Percentiles rank a stretch among this genome's conserved stretches.
Evolutionary conservation across 2,113 vertebrate species (phyloP).

Genomic region (Struthio camelus): DNA sequence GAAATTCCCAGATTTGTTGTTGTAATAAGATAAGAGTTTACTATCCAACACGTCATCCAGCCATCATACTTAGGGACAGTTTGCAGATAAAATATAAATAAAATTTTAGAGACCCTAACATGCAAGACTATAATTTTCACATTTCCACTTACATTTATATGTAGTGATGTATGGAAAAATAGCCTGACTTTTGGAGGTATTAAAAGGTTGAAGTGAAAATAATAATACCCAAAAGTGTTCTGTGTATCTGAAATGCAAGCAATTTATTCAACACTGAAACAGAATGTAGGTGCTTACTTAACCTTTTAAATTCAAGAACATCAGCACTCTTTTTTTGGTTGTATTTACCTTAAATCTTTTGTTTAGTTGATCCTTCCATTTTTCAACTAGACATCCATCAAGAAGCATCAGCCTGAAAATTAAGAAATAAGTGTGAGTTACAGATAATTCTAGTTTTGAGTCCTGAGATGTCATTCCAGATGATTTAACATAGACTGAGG

Average conservation of each 20-base stretch:
- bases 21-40: background rate
- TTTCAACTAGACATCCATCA: conserved; percentile 84
- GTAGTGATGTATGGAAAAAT: background rate
- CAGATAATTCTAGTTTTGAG: background rate
- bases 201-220: background rate
- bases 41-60: background rate
- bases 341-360: conserved; percentile 81
- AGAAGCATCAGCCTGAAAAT: conserved; percentile 83
- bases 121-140: background rate
- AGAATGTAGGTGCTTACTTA: background rate
- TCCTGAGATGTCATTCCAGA: background rate
- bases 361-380: conserved; percentile 82
- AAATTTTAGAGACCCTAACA: background rate
- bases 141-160: background rate
- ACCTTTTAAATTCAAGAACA: background rate
- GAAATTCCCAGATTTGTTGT: background rate
- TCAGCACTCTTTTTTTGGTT: background rate
- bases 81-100: background rate
- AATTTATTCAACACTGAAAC: background rate
- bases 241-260: background rate
- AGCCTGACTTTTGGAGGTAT: background rate
- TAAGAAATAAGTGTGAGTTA: background rate
- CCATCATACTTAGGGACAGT: background rate
- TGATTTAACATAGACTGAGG: background rate
- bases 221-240: background rate